These are phyloP conservation scores for Lepus timidus DNA, from an alignment of 2,113 vertebrate species.

Conservation along the genomic window DNA sequence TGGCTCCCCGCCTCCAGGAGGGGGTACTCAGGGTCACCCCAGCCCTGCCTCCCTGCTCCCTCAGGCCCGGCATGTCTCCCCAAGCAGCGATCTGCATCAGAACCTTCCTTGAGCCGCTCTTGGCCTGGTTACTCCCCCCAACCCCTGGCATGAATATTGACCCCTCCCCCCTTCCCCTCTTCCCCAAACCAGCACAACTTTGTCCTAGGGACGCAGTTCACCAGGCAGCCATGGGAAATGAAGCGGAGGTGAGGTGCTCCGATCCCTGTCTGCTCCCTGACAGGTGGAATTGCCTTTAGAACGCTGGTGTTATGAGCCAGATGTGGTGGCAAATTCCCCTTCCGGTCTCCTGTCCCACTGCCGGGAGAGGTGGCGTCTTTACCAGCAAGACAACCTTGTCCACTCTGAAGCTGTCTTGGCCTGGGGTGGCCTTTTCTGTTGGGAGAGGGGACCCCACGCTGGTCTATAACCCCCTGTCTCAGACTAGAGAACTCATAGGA, in stretches of 20 bases:
- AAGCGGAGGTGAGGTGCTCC: conserved; percentile 57
- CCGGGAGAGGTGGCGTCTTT: background rate
- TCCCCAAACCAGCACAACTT: background rate
- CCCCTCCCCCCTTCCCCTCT: background rate
- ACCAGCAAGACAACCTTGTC: background rate
- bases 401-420: background rate
- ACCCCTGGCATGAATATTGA: conserved; percentile 12
- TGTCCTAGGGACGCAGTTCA: background rate
- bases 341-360: background rate
- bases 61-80: background rate
- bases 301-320: conserved; percentile 71
- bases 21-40: background rate
- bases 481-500: background rate
- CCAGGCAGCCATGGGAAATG: conserved; percentile 13
- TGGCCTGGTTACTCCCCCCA: conserved; percentile 39
- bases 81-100: conserved; percentile 13
- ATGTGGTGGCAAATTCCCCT: conserved; percentile 42
- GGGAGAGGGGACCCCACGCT: background rate
- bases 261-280: conserved; percentile 53
- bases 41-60: background rate
- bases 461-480: background rate
- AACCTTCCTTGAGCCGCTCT: background rate
- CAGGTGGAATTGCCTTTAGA: conserved; percentile 77
- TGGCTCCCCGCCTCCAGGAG: background rate
- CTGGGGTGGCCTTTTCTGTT: background rate